Evolutionary conservation across 2,888 invertebrate species (phyloP).

Genomic region (Trichacis sp.): DNA sequence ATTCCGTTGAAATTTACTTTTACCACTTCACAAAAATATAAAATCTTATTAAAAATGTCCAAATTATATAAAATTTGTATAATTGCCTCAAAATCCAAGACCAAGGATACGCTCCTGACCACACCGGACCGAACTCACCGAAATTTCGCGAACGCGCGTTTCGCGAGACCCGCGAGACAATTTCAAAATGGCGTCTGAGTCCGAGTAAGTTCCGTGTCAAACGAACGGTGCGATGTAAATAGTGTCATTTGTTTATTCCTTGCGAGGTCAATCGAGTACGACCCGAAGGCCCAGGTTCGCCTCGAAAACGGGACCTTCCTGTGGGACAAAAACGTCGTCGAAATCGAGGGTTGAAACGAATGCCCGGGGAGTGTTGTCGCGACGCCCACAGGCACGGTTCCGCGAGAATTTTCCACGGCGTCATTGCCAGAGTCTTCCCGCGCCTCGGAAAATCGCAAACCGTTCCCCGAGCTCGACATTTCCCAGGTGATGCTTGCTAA

Average conservation of each 20-base stretch:
- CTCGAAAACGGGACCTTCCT: background rate
- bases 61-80: no score
- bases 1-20: no score
- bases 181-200: constrained; percentile 69
- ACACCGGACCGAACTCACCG: no score
- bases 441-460: background rate
- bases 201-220: constrained; percentile 66
- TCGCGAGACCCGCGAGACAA: no score
- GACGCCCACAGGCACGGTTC: constrained; percentile 40
- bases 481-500: constrained; percentile 5
- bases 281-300: background rate
- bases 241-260: constrained; percentile 46
- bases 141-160: no score
- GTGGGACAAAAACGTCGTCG: background rate
- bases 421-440: constrained; percentile 11
- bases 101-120: no score
- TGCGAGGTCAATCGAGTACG: constrained; percentile 16
- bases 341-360: constrained; percentile 6
- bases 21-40: no score
- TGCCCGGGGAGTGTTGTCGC: constrained; percentile 33
- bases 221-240: constrained; percentile 66
- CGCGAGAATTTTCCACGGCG: constrained; percentile 22
- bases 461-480: background rate
- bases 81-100: no score
- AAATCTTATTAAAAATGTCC: no score